Conservation (phyloP, 2,797 vertebrate species). For the Phrynocephalus forsythii region DNA sequence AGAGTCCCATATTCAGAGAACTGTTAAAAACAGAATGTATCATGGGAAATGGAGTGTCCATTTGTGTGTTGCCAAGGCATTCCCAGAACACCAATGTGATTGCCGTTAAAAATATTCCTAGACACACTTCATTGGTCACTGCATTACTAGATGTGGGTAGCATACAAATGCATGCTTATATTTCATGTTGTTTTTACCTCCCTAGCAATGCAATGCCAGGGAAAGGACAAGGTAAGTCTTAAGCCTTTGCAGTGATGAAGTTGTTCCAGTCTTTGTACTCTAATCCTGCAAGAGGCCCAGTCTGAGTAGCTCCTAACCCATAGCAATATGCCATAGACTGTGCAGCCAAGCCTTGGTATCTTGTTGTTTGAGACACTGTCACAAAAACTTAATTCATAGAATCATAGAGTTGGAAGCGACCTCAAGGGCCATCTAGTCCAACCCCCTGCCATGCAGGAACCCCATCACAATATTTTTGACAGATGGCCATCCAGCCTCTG, state of each 20-base stretch:
- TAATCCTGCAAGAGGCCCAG: not conserved
- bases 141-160: not conserved
- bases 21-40: not conserved
- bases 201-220: not conserved
- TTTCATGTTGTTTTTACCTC: slow-evolving; percentile 8
- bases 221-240: not conserved
- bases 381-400: not conserved
- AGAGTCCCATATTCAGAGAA: slow-evolving; percentile 7
- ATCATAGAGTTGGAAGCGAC: no score
- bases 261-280: not conserved
- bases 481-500: no score
- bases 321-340: not conserved
- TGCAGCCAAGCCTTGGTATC: not conserved
- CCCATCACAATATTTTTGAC: no score
- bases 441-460: no score
- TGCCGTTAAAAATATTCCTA: not conserved
- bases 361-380: not conserved
- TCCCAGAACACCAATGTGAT: not conserved
- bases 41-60: not conserved
- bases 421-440: no score
- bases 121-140: not conserved
- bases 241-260: not conserved
- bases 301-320: not conserved
- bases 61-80: not conserved
- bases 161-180: not conserved